Conservation (phyloP, 1,140 invertebrate species). For the Aphidius ervi region DNA sequence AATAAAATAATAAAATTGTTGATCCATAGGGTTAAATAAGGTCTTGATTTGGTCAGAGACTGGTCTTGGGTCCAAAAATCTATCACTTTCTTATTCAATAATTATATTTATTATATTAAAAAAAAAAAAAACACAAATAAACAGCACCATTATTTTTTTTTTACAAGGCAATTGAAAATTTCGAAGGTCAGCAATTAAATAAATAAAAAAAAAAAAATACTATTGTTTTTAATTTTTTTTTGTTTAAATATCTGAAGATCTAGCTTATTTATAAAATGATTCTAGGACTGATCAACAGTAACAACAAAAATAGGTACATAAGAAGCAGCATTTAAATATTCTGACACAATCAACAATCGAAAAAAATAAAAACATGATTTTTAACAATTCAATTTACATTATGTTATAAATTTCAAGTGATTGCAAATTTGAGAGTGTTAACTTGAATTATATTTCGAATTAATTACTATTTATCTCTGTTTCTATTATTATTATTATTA, state of each 20-base stretch:
- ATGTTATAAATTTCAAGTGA: neutral
- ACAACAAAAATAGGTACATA: slow-evolving; percentile 26
- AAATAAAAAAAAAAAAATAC: neutral
- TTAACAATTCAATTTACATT: slow-evolving; percentile 9
- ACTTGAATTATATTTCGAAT: neutral
- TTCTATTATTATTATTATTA: slow-evolving; percentile 3
- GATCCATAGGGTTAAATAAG: too few relatives aligned
- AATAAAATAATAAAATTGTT: too few relatives aligned
- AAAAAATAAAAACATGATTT: slow-evolving; percentile 10
- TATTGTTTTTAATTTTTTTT: slow-evolving; percentile 5
- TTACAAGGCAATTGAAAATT: neutral
- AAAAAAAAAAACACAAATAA: too few relatives aligned
- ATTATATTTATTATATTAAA: too few relatives aligned
- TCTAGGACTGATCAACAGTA: slow-evolving; percentile 14
- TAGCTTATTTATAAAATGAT: neutral
- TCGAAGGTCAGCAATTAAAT: too few relatives aligned
- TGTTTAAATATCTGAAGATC: slow-evolving; percentile 1
- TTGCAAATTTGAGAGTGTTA: too few relatives aligned
- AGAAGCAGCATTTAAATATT: slow-evolving; percentile 28
- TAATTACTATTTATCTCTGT: neutral
- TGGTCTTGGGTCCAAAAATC: too few relatives aligned
- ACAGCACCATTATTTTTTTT: neutral
- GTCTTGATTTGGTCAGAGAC: too few relatives aligned
- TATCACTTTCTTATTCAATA: too few relatives aligned
- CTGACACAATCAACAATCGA: slow-evolving; percentile 11